Base-by-base conservation (phyloP, 2,797 vertebrate species). In the Argyrosomus regius region DNA sequence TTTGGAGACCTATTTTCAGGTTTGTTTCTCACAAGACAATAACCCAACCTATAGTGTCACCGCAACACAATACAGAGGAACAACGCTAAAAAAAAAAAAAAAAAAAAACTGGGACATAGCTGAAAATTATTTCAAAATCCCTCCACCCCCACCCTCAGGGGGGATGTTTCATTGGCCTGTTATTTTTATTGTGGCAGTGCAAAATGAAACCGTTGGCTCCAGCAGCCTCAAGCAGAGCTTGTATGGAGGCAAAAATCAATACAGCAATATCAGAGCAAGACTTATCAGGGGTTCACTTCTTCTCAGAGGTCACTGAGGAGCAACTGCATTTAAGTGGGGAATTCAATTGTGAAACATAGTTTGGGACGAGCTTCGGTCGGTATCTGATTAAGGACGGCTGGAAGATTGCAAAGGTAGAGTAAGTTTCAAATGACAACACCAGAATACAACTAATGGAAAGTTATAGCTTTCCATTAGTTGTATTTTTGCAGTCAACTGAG, bases 181-280 rank as follows among this genome's bases (percentile, higher is more conserved):
- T 96, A 95, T 95, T 96, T 96, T 96, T 95, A 95, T 96, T 93
- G 95, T 94, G 90, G 93, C 91, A 79, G 89, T 77, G 90, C 93
- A 94, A 95, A 96, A 96, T 95, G 95, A 96, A 95, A 95, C 92
- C 86, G 84, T 90, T 83, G 90, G 91, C 91, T 94, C 75, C 39
- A 78, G 91, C 77, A 87, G 91, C 91, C 88, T 91, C 88, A 78
- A 82, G 84, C 86, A 73, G 80, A 89, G 91, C 88, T 87, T 70
- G 91, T 90, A 94, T 81, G 84, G 89, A 94, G 89, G 91, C 88
- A 90, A 96, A 96, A 96, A 96, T 96, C 96, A 96, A 96, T 96
- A 96, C 88, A 39, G 96, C 95, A 96, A 96, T 96, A 96, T 96
- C 94, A 94, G 93, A 91, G 91, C 88, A 80, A 90, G 95, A 96